Base-by-base conservation (phyloP, 1,140 invertebrate genomes). In the Heterodera schachtii region DNA sequence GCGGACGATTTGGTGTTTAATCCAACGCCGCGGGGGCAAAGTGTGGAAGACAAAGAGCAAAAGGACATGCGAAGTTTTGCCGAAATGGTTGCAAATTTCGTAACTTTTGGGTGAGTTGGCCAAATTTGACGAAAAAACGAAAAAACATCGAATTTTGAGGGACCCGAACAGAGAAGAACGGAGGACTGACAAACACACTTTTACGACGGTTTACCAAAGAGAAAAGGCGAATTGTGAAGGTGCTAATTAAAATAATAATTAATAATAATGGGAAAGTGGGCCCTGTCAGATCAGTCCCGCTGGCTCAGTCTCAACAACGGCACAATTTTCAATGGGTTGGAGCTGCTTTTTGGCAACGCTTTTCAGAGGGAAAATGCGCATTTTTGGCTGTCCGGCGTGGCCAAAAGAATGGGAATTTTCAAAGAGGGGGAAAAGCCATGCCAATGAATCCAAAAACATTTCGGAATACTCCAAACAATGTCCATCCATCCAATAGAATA, bases 1-100 rank as follows among this genome's bases (percentile, higher is more conserved):
- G 44, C 70, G 31, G 77, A 70, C 31, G 77, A 78, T 41, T 69
- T 78, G 70, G 43, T 78, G 31, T 66, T 78, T 69, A 78, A 69
- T 19, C 43, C 21, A 43, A 52, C 31, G 49, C 77, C 21, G 60
- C 46, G 41, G 64, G 70, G 19, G 44, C 70, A 64, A 2, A 64
- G 3, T 70, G 60, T 43, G 16, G 77, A 78, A 19, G 7, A 78
- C 21, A 44, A 46, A 4, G 57, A 69, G 0, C 46, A 49, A 31
- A 78, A 78, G 47, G 19, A 3, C 13, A 11, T 78, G 13, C 64
- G 31, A 13, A 70, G n/a, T 44, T 78, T 78, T 69, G 77, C 77
- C 21, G 60, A 78, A 47, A 41, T 52, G 31, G 44, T 78, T 11
- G 9, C 64, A 31, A 47, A 31, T 8, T 78, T 78, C 70, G 49